Conservation (phyloP, 2,797 vertebrate genomes). For the Eurystomus glaucurus region DNA sequence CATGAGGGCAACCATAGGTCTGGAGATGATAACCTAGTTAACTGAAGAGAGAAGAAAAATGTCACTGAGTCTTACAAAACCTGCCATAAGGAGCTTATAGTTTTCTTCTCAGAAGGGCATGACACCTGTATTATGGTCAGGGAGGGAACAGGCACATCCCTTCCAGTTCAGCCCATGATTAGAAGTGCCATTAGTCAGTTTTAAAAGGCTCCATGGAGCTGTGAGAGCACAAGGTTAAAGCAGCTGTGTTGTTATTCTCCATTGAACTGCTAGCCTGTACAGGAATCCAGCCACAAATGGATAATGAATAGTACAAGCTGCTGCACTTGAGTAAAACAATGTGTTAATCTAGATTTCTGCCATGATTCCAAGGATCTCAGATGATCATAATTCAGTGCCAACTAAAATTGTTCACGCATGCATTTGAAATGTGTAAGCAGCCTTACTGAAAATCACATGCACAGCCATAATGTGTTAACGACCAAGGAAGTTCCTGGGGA, state of each 20-base stretch:
- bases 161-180: not conserved
- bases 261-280: not conserved
- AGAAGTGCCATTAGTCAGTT: not conserved
- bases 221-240: not conserved
- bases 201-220: not conserved
- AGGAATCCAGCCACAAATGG: not conserved
- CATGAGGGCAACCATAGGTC: not conserved
- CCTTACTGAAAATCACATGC: slow-evolving; percentile 17
- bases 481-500: not conserved
- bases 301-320: not conserved
- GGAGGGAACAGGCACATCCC: not conserved
- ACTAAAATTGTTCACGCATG: not conserved
- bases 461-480: fast-evolving
- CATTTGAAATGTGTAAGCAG: not conserved
- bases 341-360: not conserved
- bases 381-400: not conserved
- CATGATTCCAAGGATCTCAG: slow-evolving; percentile 5
- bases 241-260: not conserved
- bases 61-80: not conserved
- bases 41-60: not conserved
- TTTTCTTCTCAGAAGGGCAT: not conserved
- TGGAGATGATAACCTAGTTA: not conserved
- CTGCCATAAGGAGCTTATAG: not conserved
- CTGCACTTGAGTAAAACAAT: not conserved
- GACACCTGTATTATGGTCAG: fast-evolving